Evolutionary conservation across 1,140 invertebrate genomes (phyloP), one percentile per base, ranked within the genome.

Genomic region (Agraylea sexmaculata): DNA sequence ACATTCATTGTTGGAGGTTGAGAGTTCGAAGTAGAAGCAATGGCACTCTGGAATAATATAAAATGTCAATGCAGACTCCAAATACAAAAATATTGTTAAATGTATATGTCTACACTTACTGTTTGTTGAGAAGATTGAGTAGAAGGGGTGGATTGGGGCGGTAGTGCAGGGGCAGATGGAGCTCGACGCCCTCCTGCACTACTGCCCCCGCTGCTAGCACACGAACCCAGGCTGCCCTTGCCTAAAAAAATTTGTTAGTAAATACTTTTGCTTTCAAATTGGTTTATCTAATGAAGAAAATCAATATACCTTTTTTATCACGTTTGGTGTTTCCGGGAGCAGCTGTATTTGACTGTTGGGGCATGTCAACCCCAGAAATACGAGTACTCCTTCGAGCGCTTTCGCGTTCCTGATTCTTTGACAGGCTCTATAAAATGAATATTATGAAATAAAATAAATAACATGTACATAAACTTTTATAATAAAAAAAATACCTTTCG

Each of bases 221-320:
- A 68, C 46, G 64, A 68, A 66, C 63, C 63, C 65, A 68, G 65
- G 49, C 60, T 66, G 65, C 53, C 60, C 65, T 68, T 68, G 49
- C 65, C 65, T 66, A 46, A n/a, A n/a, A n/a, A n/a, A n/a, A n/a
- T n/a, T n/a, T n/a, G n/a, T n/a, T n/a, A n/a, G n/a, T n/a, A n/a
- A n/a, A n/a, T n/a, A n/a, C n/a, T n/a, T n/a, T n/a, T n/a, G n/a
- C n/a, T n/a, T n/a, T n/a, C n/a, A n/a, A n/a, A n/a, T n/a, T n/a
- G n/a, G n/a, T n/a, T n/a, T n/a, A n/a, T n/a, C n/a, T n/a, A n/a
- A n/a, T n/a, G n/a, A n/a, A n/a, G n/a, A n/a, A n/a, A n/a, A n/a
- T n/a, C n/a, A n/a, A n/a, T n/a, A n/a, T 29, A 49, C 46, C 47
- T 43, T 44, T 45, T 42, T 49, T 49, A 44, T 49, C 47, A 25